phyloP scores from a whole-genome alignment of 2,113 vertebrate genomes.

The Ploceus nigricollis region DNA sequence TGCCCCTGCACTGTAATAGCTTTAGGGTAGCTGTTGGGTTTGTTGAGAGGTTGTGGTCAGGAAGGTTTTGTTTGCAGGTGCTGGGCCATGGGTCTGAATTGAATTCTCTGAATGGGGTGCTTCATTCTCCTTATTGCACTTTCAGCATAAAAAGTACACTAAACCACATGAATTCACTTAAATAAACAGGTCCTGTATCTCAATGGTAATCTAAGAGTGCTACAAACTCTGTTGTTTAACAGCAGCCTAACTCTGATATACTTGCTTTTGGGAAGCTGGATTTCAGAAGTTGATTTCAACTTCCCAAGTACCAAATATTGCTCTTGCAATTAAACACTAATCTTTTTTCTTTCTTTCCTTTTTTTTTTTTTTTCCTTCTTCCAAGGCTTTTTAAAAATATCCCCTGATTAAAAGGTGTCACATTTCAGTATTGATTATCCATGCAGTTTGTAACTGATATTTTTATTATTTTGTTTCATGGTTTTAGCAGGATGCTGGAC shows the following conservation, averaged over 20 bases:
- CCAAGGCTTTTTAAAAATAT: neutral
- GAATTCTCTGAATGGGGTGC: neutral
- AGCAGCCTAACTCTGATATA: neutral
- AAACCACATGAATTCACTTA: neutral
- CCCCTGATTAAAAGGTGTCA: neutral
- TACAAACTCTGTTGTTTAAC: neutral
- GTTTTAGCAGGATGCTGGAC: neutral
- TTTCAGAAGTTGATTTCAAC: neutral
- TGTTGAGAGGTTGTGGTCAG: neutral
- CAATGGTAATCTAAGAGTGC: neutral
- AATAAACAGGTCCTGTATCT: neutral
- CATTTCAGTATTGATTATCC: neutral
- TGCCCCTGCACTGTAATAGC: neutral
- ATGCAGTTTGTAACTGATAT: neutral
- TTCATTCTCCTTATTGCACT: neutral
- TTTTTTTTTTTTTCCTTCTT: rapidly evolving
- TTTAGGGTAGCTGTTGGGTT: neutral
- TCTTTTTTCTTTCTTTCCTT: rapidly evolving
- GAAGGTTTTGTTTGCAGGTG: neutral
- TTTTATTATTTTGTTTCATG: neutral
- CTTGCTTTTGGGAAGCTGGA: neutral
- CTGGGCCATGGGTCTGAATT: neutral
- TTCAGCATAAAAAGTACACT: neutral
- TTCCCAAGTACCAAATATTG: neutral
- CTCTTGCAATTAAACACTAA: neutral